phyloP scores from a whole-genome alignment of 2,113 vertebrate species.

The Actenoides lindsayi region DNA sequence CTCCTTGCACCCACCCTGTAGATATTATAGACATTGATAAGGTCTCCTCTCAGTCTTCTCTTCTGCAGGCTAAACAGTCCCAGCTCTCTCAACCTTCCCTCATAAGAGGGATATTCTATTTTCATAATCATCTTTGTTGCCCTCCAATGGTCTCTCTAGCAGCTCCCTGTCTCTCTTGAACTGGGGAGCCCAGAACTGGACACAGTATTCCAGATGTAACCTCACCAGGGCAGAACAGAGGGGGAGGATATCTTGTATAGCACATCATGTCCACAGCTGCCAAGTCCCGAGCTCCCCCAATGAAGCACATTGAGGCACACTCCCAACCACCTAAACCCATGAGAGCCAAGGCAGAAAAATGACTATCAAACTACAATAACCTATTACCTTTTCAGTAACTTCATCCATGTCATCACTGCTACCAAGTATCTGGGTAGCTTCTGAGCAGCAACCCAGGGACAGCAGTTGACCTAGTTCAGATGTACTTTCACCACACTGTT shows the following conservation, averaged over 20 bases:
- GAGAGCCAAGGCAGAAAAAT: neutral
- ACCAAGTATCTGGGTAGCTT: neutral
- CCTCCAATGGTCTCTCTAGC: too few species aligned
- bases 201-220: too few species aligned
- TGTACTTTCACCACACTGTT: rapidly evolving
- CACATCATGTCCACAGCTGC: neutral
- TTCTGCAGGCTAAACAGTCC: too few species aligned
- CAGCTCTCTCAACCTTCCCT: too few species aligned
- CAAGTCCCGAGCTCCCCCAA: neutral
- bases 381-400: neutral
- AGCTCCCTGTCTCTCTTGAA: too few species aligned
- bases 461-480: neutral
- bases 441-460: neutral
- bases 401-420: neutral
- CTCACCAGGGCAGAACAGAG: too few species aligned
- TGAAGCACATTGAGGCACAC: neutral
- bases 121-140: too few species aligned
- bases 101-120: too few species aligned
- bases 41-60: too few species aligned
- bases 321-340: neutral
- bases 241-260: neutral
- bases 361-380: neutral
- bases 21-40: too few species aligned
- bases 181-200: too few species aligned
- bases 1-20: too few species aligned